Percentiles rank a stretch among this genome's conserved stretches.
These are phyloP conservation scores for Tipula helvola DNA, from an alignment of 2,888 invertebrate species.

Conservation along the genomic window DNA sequence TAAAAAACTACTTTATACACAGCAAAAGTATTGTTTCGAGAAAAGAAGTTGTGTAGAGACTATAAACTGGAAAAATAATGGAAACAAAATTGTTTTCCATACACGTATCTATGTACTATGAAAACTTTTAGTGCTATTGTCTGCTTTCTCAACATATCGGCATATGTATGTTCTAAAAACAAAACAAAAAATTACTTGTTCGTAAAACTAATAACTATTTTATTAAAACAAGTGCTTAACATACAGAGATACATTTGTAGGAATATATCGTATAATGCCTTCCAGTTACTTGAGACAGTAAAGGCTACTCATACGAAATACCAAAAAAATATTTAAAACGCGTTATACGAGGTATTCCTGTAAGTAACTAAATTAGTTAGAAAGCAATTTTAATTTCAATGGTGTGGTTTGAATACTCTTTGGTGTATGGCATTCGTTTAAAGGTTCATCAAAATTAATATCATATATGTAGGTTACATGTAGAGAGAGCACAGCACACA, in stretches of 20 bases:
- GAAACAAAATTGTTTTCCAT: too few species aligned
- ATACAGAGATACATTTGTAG: not conserved
- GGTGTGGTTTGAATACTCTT: not conserved
- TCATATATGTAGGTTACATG: not conserved
- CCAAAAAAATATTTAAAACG: not conserved
- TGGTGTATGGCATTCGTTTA: not conserved
- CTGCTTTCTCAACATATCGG: too few species aligned
- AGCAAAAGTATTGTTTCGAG: too few species aligned
- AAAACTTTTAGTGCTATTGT: too few species aligned
- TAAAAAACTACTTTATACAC: too few species aligned
- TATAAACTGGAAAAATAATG: too few species aligned
- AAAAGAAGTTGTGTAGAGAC: too few species aligned
- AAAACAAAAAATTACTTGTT: not conserved
- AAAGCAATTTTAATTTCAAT: not conserved
- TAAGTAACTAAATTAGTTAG: not conserved
- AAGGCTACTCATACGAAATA: too few species aligned
- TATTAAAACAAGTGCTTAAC: not conserved
- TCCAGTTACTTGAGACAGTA: not conserved
- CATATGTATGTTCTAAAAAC: too few species aligned
- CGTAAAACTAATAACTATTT: not conserved
- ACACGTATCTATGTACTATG: too few species aligned
- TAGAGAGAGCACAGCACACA: not conserved
- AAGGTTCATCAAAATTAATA: not conserved
- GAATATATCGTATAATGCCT: not conserved
- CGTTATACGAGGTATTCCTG: not conserved